Evolutionary conservation across 1,140 invertebrate genomes (phyloP).

Genomic region (Acyrthosiphon pisum): DNA sequence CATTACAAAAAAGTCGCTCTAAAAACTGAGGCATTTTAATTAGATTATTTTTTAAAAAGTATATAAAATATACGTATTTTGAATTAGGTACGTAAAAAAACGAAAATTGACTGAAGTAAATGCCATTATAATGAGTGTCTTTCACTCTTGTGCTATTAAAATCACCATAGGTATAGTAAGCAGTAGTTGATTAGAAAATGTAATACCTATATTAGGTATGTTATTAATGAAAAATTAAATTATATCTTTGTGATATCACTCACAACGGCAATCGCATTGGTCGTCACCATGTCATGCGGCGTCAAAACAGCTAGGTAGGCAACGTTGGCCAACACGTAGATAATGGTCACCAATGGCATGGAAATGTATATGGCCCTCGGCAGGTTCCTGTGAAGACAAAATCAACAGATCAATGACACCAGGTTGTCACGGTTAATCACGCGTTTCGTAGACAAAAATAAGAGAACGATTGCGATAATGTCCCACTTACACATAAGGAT

Average conservation of each 20-base stretch:
- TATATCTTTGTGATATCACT: conserved; percentile 63
- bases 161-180: not conserved
- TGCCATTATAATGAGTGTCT: not conserved
- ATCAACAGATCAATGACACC: not conserved
- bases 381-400: conserved; percentile 75
- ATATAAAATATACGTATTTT: not conserved
- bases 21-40: not conserved
- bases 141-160: too few species aligned
- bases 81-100: not conserved
- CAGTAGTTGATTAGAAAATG: not conserved
- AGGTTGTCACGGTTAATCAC: too few species aligned
- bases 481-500: conserved; percentile 81
- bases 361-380: conserved; percentile 94
- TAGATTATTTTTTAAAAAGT: not conserved
- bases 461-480: not conserved
- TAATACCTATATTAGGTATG: not conserved
- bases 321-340: conserved; percentile 92
- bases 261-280: conserved; percentile 94
- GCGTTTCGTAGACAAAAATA: not conserved
- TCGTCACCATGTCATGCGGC: conserved; percentile 80
- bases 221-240: not conserved
- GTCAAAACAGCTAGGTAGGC: conserved; percentile 92
- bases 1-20: too few species aligned
- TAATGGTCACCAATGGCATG: conserved; percentile 85
- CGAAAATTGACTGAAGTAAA: not conserved